Evolutionary conservation across 2,797 vertebrate species (phyloP).

Genomic region (Phataginus tricuspis): DNA sequence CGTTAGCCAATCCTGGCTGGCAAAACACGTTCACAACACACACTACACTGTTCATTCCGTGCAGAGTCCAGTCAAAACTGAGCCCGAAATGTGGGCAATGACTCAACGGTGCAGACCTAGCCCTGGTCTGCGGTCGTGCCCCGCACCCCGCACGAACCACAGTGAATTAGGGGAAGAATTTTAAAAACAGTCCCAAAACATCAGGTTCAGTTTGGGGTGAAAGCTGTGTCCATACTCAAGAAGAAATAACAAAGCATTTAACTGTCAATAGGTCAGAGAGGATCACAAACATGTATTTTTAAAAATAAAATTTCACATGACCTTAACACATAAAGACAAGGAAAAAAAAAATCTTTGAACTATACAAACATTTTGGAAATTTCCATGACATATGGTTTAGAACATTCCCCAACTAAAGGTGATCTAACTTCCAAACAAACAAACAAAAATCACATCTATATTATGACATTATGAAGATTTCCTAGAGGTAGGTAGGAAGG

Average conservation of each 20-base stretch:
- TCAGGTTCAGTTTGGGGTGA: not conserved
- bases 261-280: not conserved
- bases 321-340: not conserved
- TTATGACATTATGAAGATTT: not conserved
- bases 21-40: too few relatives aligned
- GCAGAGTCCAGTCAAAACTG: not conserved
- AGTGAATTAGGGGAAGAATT: not conserved
- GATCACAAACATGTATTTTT: not conserved
- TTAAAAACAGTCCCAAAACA: not conserved
- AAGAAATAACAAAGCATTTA: not conserved
- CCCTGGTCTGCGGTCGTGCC: too few relatives aligned
- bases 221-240: not conserved
- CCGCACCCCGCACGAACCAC: too few relatives aligned
- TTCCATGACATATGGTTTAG: not conserved
- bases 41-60: not conserved
- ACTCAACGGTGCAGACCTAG: not conserved
- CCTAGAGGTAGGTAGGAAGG: not conserved
- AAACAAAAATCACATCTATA: not conserved
- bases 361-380: not conserved
- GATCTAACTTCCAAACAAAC: not conserved
- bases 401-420: not conserved
- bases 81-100: fast-evolving
- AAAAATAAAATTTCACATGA: not conserved
- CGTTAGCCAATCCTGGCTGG: not conserved
- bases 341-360: not conserved